These are phyloP conservation scores for Onthophagus sagittarius DNA, from an alignment of 2,888 invertebrate species.

Conservation along the genomic window DNA sequence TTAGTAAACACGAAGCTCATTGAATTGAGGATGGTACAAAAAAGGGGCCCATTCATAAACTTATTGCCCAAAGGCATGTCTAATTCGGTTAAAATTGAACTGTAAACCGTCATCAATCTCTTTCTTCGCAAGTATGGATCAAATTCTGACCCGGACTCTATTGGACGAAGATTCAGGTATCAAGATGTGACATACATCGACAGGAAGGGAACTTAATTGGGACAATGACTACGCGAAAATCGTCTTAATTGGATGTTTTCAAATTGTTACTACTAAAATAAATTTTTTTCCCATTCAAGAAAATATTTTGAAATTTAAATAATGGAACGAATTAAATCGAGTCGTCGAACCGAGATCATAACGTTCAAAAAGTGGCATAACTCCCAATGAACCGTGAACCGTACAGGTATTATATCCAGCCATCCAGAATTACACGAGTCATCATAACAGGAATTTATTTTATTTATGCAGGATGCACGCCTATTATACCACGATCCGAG, in stretches of 20 bases:
- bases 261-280: neutral
- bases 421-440: slow-evolving; percentile 1
- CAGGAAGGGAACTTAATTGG: neutral
- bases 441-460: slow-evolving; percentile 9
- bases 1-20: neutral
- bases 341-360: neutral
- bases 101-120: slow-evolving; percentile 39
- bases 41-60: slow-evolving; percentile 31
- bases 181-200: neutral
- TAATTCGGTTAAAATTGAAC: slow-evolving; percentile 41
- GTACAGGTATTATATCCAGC: slow-evolving; percentile 5
- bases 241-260: neutral
- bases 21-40: neutral
- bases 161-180: neutral
- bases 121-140: slow-evolving; percentile 38
- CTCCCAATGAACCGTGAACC: slow-evolving; percentile 6
- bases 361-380: neutral
- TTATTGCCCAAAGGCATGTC: slow-evolving; percentile 41
- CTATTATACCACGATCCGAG: neutral
- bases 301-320: neutral
- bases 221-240: neutral
- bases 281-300: neutral
- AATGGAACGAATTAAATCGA: neutral
- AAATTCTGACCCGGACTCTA: slow-evolving; percentile 20
- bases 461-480: slow-evolving; percentile 8